Conservation (phyloP, 2,888 invertebrate species). For the Rhogogaster chlorosoma region DNA sequence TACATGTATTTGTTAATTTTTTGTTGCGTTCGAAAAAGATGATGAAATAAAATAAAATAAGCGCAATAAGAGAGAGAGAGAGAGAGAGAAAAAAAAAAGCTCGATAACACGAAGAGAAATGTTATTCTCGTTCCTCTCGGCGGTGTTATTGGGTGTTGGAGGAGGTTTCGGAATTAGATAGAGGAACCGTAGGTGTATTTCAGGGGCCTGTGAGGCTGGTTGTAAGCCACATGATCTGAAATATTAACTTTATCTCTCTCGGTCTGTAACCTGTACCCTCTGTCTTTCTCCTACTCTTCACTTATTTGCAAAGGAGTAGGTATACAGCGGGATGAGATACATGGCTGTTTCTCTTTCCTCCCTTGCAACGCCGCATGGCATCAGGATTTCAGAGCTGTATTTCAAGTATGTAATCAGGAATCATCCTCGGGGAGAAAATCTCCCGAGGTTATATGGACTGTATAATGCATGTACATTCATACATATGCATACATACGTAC, state of each 20-base stretch:
- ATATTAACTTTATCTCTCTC: slow-evolving; percentile 29
- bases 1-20: neutral
- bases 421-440: slow-evolving; percentile 36
- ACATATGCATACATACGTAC: neutral
- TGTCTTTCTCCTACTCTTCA: neutral
- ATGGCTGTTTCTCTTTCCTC: neutral
- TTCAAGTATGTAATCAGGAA: slow-evolving; percentile 32
- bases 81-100: neutral
- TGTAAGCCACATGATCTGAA: slow-evolving; percentile 21
- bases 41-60: neutral
- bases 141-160: neutral
- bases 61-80: neutral
- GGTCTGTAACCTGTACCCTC: neutral
- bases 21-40: neutral
- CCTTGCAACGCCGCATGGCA: neutral
- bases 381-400: slow-evolving; percentile 14
- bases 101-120: neutral
- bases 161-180: neutral
- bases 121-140: neutral
- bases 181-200: neutral
- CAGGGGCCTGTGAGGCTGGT: neutral
- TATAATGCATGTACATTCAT: neutral
- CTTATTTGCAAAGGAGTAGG: neutral
- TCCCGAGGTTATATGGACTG: slow-evolving; percentile 11
- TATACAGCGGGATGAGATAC: neutral